phyloP scores from a whole-genome alignment of 1,140 invertebrate genomes.

The Batillaria attramentaria region DNA sequence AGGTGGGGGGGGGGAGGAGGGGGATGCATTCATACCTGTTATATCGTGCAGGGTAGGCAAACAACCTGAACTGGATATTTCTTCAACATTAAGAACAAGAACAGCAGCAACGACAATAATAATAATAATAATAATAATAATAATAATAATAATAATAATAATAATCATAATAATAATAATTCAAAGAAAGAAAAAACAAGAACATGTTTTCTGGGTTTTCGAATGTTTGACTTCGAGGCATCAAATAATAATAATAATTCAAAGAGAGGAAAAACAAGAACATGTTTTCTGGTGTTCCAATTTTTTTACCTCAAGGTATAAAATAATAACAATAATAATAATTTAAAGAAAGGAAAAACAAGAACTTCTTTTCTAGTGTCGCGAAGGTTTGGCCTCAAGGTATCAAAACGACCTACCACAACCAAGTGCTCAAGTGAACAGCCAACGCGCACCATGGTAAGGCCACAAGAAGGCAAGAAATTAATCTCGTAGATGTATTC shows the following conservation, averaged over 20 bases:
- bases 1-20: neutral
- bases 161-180: neutral
- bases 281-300: neutral
- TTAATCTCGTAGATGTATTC: neutral
- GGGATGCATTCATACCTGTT: neutral
- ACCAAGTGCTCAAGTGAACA: neutral
- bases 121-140: neutral
- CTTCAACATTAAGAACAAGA: neutral
- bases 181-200: neutral
- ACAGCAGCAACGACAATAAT: neutral
- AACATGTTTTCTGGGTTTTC: neutral
- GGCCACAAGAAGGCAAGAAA: neutral
- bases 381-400: no score
- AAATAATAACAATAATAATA: neutral
- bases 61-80: neutral
- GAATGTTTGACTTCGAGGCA: neutral
- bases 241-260: neutral
- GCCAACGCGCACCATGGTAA: neutral
- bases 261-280: neutral
- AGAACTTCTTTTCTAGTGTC: no score
- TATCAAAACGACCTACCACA: neutral
- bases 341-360: no score
- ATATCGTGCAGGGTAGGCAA: neutral
- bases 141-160: neutral
- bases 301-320: neutral